Evolutionary conservation across 2,888 invertebrate genomes (phyloP).

Genomic region (Habroteleia sp.): DNA sequence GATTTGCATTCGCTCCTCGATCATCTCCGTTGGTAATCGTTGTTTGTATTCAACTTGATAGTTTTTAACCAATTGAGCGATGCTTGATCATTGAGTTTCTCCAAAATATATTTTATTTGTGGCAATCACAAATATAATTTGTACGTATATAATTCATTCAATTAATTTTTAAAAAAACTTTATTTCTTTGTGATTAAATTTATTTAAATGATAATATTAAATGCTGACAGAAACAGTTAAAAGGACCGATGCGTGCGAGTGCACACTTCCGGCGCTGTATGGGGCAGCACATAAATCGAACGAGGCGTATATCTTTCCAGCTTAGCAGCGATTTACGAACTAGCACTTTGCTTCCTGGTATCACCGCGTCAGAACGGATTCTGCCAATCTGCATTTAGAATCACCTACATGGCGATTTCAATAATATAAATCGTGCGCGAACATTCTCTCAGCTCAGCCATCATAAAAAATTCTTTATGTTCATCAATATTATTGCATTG

Average conservation of each 20-base stretch:
- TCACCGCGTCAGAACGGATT: conserved; percentile 50
- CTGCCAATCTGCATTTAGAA: conserved; percentile 60
- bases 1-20: conserved; percentile 47
- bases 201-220: conserved; percentile 2
- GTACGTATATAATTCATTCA: too few relatives aligned
- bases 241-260: conserved; percentile 29
- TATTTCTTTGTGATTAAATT: too few relatives aligned
- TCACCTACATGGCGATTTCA: conserved; percentile 55
- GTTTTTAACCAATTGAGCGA: conserved; percentile 20
- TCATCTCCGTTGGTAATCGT: conserved; percentile 16
- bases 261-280: conserved; percentile 59
- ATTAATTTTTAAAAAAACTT: too few relatives aligned
- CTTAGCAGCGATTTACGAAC: conserved; percentile 65
- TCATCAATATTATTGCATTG: too few relatives aligned
- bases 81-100: too few relatives aligned
- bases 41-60: conserved; percentile 29
- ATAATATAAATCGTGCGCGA: conserved; percentile 59
- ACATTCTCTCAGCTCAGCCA: conserved; percentile 25
- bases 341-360: conserved; percentile 63
- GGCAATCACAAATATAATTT: too few relatives aligned
- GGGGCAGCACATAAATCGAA: conserved; percentile 59
- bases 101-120: too few relatives aligned
- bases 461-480: conserved; percentile 40
- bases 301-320: conserved; percentile 56
- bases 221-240: conserved; percentile 3